Evolutionary conservation across 2,113 vertebrate genomes (phyloP).

Genomic region (Gulo gulo): DNA sequence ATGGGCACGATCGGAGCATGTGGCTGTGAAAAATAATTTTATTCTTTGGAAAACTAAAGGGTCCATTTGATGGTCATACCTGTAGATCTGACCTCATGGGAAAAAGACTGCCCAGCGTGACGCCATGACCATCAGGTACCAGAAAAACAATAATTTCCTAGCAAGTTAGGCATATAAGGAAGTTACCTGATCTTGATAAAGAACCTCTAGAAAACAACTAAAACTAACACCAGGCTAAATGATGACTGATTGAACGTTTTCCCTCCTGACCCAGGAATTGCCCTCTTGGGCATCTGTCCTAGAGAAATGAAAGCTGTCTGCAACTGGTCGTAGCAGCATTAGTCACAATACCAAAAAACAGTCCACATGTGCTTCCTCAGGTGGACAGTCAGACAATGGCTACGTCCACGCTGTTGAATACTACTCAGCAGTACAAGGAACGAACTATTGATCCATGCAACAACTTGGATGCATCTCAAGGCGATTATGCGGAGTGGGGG

Average conservation of each 20-base stretch:
- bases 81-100: not conserved
- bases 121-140: not conserved
- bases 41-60: not conserved
- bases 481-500: not conserved
- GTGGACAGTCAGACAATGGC: not conserved
- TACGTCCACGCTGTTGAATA: not conserved
- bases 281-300: not conserved
- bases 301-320: not conserved
- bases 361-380: not conserved
- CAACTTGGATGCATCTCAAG: not conserved
- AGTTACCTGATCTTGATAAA: not conserved
- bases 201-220: not conserved
- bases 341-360: not conserved
- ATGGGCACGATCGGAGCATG: not conserved
- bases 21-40: not conserved
- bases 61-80: not conserved
- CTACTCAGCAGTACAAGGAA: not conserved
- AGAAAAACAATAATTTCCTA: not conserved
- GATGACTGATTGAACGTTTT: not conserved
- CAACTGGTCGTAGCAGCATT: not conserved
- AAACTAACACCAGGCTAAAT: not conserved
- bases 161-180: not conserved
- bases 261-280: not conserved
- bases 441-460: not conserved
- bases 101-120: not conserved